Evolutionary conservation across 2,113 vertebrate species (phyloP), one percentile per base, ranked within the genome.

Genomic region (Silurus glanis): DNA sequence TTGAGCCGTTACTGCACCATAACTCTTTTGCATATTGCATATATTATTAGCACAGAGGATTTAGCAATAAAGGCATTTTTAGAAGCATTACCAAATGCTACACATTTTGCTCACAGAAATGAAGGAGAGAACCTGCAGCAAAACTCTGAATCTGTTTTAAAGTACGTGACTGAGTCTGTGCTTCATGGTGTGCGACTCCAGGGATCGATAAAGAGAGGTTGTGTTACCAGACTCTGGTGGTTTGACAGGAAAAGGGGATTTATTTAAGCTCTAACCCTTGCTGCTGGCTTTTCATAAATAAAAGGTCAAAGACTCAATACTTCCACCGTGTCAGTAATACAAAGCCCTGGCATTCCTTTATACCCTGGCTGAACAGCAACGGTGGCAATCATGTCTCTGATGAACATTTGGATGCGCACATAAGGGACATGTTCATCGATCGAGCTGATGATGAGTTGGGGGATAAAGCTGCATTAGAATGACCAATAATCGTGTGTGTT

Each of bases 401-500:
- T 91, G 82, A 74, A 84, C 83, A 89, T 83, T 37, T 87, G 89
- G 74, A 47, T 58, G 87, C 71, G 87, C 88, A 87, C 72, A 69
- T 67, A 19, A 25, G 69, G 84, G 83, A 85, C 53, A 90, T 90
- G 89, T 91, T 87, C 89, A 81, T 69, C 69, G 80, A 9, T 88
- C 92, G 90, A 82, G 87, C 92, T 92, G 89, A 84, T 21, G 69
- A 83, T 45, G 86, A 89, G 74, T 37, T 28, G 81, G 58, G 86
- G 85, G 78, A 55, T 85, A 92, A 91, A 88, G 23, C 87, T 37
- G 90, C 90, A 90, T 88, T 84, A 62, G 83, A 83, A 17, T 82
- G 84, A 91, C 89, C 89, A 91, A 94, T 93, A 91, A 90, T 89
- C 92, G 87, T 90, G 88, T 86, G 64, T 89, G 67, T 92, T 88